Base-by-base conservation (phyloP, 1,140 invertebrate species). In the Scaptodrosophila lebanonensis region DNA sequence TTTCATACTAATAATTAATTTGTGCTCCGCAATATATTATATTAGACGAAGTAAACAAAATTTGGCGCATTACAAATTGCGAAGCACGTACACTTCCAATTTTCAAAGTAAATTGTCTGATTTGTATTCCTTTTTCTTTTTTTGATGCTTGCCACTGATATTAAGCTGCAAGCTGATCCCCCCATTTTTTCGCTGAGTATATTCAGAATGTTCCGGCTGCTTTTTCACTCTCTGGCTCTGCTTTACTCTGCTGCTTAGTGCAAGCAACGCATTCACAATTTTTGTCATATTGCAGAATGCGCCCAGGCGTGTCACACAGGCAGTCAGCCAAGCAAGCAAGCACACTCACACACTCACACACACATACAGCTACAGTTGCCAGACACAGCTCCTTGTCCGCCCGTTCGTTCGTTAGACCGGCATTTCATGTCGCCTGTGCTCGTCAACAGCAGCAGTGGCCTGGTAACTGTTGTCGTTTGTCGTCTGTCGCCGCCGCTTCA, bases 221-320 rank as follows among this genome's bases (percentile, higher is more conserved):
- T 2, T 12, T 32, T 39, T 13, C 33, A 29, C 3, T 1, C 4
- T 25, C 32, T 36, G 9, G 6, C 22, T 33, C 16, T 36, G 30
- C 60, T 51, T 11, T 22, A 52, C 36, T 50, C 48, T 58, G 65
- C 40, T 40, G n/a, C 49, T 39, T 65, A 35, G 27, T 42, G 61
- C 52, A 58, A 66, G 43, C 27, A 17, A 30, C 20, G 45, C 27
- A 62, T 51, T 51, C 47, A 42, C 40, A 40, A 61, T 58, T 66
- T 71, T 58, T 61, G 65, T 72, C 73, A 79, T 70, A 79, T 72
- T 72, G 59, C 72, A 72, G 52, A 60, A 50, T 68, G 66, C 67
- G 39, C 63, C 63, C 54, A 61, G 53, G 72, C 64, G 64, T 77
- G 67, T 2, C 44, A 44, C 71, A 68, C 47, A 38, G 38, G 48